Conservation (phyloP, 2,888 invertebrate genomes). For the Bursaphelenchus okinawaensis region DNA sequence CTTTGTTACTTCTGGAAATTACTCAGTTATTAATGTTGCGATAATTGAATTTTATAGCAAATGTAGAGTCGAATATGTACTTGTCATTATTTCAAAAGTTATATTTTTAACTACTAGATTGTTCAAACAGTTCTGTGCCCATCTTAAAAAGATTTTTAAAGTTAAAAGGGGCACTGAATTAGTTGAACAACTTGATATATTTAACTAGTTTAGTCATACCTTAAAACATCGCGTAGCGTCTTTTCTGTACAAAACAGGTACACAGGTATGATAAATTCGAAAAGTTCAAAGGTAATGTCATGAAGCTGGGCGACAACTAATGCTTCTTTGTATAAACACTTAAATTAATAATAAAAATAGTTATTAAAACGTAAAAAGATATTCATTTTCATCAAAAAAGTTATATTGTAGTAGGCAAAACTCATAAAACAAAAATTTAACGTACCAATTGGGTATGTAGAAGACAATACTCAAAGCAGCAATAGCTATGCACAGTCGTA, state of each 20-base stretch:
- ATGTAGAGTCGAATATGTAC: too few species aligned
- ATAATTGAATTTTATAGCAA: too few species aligned
- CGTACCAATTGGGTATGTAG: background rate
- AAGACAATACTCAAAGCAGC: background rate
- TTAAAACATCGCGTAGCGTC: background rate
- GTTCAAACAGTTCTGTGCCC: too few species aligned
- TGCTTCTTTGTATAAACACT: background rate
- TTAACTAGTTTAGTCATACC: too few species aligned
- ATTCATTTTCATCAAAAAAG: background rate
- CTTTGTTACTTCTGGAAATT: too few species aligned
- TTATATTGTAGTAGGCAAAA: background rate
- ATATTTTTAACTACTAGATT: too few species aligned
- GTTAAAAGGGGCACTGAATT: too few species aligned
- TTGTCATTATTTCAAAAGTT: too few species aligned
- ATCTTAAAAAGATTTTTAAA: too few species aligned
- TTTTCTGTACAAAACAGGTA: background rate
- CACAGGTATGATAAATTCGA: background rate
- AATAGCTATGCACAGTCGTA: background rate
- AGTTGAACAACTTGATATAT: too few species aligned
- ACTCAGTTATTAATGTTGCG: too few species aligned
- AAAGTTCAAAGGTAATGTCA: background rate
- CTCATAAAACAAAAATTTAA: background rate
- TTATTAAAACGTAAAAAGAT: too few species aligned
- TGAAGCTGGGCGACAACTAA: background rate
- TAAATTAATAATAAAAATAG: background rate